A percentile compares a stretch with the other conserved stretches of the same genome.
Conservation (phyloP, 2,113 vertebrate genomes). For the Gavia stellata region DNA sequence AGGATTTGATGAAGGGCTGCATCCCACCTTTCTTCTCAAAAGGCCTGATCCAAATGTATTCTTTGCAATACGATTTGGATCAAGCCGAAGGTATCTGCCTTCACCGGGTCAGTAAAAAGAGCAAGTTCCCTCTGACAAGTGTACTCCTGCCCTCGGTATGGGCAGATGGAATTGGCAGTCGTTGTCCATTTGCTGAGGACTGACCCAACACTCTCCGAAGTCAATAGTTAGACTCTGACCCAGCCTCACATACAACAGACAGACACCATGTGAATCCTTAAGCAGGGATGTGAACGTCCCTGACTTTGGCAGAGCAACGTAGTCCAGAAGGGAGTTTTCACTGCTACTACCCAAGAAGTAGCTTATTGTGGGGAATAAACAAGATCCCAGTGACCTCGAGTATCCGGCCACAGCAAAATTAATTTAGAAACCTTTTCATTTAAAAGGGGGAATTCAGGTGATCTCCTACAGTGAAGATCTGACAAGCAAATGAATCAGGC, state of each 20-base stretch:
- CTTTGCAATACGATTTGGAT: not conserved
- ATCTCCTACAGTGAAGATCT: not conserved
- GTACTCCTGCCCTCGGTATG: not conserved
- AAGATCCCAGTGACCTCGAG: not conserved
- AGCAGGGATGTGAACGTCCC: not conserved
- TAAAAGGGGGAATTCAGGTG: not conserved
- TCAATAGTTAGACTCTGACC: slow-evolving; percentile 43
- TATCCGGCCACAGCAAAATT: not conserved
- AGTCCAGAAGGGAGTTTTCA: not conserved
- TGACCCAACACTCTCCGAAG: slow-evolving; percentile 5
- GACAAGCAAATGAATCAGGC: not conserved
- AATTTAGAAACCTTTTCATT: not conserved
- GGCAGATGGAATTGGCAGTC: not conserved
- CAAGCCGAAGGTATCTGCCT: not conserved
- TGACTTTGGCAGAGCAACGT: not conserved
- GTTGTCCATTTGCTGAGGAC: not conserved
- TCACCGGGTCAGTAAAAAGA: not conserved
- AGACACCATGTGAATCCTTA: slow-evolving; percentile 12
- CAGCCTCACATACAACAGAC: slow-evolving; percentile 13
- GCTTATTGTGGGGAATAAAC: not conserved
- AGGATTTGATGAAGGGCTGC: slow-evolving; percentile 21
- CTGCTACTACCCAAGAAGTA: not conserved
- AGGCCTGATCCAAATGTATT: not conserved
- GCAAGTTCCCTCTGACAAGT: not conserved
- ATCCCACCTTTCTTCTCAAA: slow-evolving; percentile 24